phyloP scores from a whole-genome alignment of 2,888 invertebrate species.

The Drosophila maculinotata region DNA sequence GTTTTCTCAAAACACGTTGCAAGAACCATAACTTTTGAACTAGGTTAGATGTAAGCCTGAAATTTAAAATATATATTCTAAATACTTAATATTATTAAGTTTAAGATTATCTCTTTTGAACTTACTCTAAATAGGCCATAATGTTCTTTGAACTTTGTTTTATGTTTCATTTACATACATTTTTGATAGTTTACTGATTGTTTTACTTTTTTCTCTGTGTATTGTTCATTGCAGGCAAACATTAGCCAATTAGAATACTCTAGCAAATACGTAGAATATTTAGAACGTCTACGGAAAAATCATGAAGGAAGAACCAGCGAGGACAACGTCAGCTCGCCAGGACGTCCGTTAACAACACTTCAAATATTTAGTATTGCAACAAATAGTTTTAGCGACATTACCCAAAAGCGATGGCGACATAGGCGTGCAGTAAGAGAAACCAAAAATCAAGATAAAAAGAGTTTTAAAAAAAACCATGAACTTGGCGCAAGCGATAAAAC shows the following conservation, averaged over 20 bases:
- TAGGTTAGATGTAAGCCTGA: no score
- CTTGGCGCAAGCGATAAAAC: conserved; percentile 41
- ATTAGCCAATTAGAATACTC: conserved; percentile 88
- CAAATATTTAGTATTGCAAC: conserved; percentile 73
- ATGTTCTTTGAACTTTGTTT: no score
- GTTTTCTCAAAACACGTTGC: no score
- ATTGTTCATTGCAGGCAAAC: conserved; percentile 87
- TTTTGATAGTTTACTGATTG: background rate
- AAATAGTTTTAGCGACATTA: conserved; percentile 59
- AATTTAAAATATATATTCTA: no score
- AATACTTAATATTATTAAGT: no score
- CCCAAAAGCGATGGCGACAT: conserved; percentile 36
- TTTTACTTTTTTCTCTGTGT: background rate
- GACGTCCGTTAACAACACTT: conserved; percentile 41
- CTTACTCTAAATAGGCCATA: no score
- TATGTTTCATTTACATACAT: background rate
- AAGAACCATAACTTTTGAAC: no score
- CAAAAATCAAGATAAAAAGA: conserved; percentile 2
- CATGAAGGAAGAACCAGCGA: background rate
- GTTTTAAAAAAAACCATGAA: background rate
- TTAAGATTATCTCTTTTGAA: no score
- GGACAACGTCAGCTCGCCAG: background rate
- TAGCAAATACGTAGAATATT: conserved; percentile 87
- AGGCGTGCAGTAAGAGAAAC: conserved; percentile 19
- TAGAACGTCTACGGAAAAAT: conserved; percentile 83